phyloP scores from a whole-genome alignment of 2,797 vertebrate species.

The Hippoglossus hippoglossus region DNA sequence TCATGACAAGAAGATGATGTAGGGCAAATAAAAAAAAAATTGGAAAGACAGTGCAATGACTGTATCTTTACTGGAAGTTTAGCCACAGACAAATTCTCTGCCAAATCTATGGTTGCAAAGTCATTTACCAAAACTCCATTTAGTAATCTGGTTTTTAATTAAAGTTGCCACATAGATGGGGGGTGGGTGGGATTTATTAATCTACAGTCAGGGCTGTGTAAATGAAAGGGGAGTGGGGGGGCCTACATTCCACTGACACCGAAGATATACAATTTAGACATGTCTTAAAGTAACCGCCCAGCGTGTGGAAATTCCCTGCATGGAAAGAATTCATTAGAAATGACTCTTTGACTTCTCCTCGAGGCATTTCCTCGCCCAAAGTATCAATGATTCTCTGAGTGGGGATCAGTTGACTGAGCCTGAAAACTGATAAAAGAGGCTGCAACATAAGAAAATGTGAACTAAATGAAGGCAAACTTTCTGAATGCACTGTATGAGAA shows the following conservation, averaged over 20 bases:
- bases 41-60: constrained; percentile 1
- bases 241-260: constrained; percentile 42
- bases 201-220: neutral
- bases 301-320: constrained; percentile 68
- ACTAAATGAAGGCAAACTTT: neutral
- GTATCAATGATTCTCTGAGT: neutral
- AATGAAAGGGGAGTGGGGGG: constrained; percentile 16
- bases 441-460: neutral
- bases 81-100: constrained; percentile 24
- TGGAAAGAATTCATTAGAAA: constrained; percentile 63
- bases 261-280: constrained; percentile 59
- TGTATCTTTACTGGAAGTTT: constrained; percentile 49
- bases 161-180: constrained; percentile 14
- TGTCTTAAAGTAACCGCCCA: constrained; percentile 44
- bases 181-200: constrained; percentile 10
- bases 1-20: neutral
- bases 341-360: constrained; percentile 27
- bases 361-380: constrained; percentile 29
- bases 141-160: constrained; percentile 44
- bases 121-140: constrained; percentile 46
- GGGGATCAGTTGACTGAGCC: neutral
- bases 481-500: neutral
- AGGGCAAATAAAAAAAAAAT: constrained; percentile 2
- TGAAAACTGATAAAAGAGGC: neutral
- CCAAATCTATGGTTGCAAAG: constrained; percentile 46